Base-by-base conservation (phyloP, 1,140 invertebrate species). In the Brachionus manjavacas region DNA sequence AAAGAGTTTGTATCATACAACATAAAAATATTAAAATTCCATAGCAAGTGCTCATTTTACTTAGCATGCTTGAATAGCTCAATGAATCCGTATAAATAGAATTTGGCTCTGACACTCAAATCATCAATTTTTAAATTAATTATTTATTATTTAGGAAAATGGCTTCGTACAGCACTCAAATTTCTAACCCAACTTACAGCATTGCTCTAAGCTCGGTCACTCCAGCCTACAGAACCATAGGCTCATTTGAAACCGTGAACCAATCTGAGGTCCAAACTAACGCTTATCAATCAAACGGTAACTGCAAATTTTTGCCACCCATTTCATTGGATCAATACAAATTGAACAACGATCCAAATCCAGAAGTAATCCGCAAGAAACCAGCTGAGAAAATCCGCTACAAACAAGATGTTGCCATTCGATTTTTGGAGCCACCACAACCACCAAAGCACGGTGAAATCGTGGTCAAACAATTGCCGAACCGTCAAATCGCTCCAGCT, bases 281-380 rank as follows among this genome's bases (percentile, higher is more conserved):
- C 14, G 23, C n/a, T 23, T 23, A 31, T 35, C 14, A 31, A 70
- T 70, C 41, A 49, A 76, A 49, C 14, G 41, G 41, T 31, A 72
- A 72, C 31, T 76, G 72, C 46, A 49, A 49, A 76, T 76, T 76
- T 76, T 76, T 76, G 46, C 41, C 72, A 46, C 72, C 72, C 46
- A n/a, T 83, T 31, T 49, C 80, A 4, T 16, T 83, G n/a, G 64
- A 83, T 70, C 80, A 68, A 14, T 84, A 84, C 49, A 74, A 84
- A 41, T 39, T 84, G 14, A 55, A 79, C 43, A 78, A 84, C 46
- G 84, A 84, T 52, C 76, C 84, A 35, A 84, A 84, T 70, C 84
- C 84, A 20, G 74, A 78, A 70, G 49, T 84, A 1, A 46, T 84
- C 16, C 11, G 20, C 16, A 78, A 79, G 49, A 31, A 28, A 79